These are phyloP conservation scores for Pecten maximus DNA, from an alignment of 2,888 invertebrate species.

Conservation along the genomic window DNA sequence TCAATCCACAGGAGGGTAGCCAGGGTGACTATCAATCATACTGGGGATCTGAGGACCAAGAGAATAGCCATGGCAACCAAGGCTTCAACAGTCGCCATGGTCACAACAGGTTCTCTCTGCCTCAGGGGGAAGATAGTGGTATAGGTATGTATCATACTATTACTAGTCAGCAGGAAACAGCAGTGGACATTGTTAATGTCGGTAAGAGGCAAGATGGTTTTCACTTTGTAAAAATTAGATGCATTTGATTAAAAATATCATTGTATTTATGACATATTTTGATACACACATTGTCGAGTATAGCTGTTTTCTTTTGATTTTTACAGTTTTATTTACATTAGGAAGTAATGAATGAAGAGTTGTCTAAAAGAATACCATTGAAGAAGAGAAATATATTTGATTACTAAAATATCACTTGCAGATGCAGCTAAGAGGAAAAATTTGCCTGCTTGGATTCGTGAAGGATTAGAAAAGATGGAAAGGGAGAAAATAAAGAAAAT, in stretches of 20 bases:
- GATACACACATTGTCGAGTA: too few relatives aligned
- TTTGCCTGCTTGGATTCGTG: conserved; percentile 98
- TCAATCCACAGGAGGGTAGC: conserved; percentile 35
- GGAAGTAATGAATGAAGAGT: too few relatives aligned
- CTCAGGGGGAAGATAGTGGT: conserved; percentile 56
- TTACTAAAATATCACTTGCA: conserved; percentile 53
- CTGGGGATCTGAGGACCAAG: conserved; percentile 49
- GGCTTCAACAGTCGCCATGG: background rate
- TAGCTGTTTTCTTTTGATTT: too few relatives aligned
- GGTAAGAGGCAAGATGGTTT: too few relatives aligned
- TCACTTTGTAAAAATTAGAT: too few relatives aligned
- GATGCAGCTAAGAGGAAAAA: conserved; percentile 87
- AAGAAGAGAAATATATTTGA: too few relatives aligned
- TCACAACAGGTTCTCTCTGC: conserved; percentile 1
- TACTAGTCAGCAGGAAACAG: too few relatives aligned
- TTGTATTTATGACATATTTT: too few relatives aligned
- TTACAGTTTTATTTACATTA: too few relatives aligned
- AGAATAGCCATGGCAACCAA: background rate
- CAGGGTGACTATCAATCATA: conserved; percentile 48
- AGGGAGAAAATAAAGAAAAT: conserved; percentile 81
- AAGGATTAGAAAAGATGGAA: conserved; percentile 98
- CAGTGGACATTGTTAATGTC: too few relatives aligned
- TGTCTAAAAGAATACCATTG: too few relatives aligned
- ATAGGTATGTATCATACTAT: conserved; percentile 55
- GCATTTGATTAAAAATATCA: too few relatives aligned